phyloP scores from a whole-genome alignment of 2,888 invertebrate species.

The Polydrusus tereticollis region DNA sequence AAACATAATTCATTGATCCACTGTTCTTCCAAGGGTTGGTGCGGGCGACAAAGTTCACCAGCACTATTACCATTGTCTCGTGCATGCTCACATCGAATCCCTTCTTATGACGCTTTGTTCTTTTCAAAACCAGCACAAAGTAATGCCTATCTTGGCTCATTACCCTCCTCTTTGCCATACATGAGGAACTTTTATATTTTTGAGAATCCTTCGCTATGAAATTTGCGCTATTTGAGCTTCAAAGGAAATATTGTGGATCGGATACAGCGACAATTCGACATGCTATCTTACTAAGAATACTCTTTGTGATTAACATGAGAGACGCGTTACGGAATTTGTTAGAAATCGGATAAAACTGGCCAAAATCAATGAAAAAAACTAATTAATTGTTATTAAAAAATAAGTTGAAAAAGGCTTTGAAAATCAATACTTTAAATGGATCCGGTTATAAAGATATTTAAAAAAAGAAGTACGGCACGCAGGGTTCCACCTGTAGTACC shows the following conservation, averaged over 20 bases:
- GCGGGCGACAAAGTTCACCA: slow-evolving; percentile 35
- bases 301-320: background rate
- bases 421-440: too few relatives aligned
- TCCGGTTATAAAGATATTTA: too few relatives aligned
- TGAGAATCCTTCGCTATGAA: background rate
- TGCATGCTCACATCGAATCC: slow-evolving; percentile 18
- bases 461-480: too few relatives aligned
- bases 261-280: background rate
- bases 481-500: too few relatives aligned
- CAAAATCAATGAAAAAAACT: too few relatives aligned
- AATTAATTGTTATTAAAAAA: too few relatives aligned
- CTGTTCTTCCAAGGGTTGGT: background rate
- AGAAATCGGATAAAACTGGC: too few relatives aligned
- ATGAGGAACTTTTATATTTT: slow-evolving; percentile 34
- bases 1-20: too few relatives aligned
- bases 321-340: too few relatives aligned
- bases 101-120: slow-evolving; percentile 35
- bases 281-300: background rate
- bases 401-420: too few relatives aligned
- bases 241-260: background rate
- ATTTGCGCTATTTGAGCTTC: background rate
- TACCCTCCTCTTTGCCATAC: slow-evolving; percentile 24
- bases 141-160: slow-evolving; percentile 28
- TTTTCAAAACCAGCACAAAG: slow-evolving; percentile 26
- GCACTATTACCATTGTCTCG: slow-evolving; percentile 41